Percentiles rank a stretch among this genome's conserved stretches.
Conservation (phyloP, 2,113 vertebrate species). For the Morone chrysops region DNA sequence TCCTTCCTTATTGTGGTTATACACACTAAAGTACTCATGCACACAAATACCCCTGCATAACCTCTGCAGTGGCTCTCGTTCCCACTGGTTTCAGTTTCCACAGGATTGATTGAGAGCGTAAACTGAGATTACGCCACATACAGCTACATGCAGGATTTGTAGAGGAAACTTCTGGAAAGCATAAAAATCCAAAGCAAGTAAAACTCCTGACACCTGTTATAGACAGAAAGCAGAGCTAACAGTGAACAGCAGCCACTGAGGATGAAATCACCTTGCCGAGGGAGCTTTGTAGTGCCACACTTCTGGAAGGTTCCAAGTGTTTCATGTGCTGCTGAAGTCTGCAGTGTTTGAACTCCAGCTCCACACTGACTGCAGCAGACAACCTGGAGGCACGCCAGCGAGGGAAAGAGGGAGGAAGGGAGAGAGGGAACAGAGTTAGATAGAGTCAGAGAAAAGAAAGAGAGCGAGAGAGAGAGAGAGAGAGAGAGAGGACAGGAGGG, state of each 20-base stretch:
- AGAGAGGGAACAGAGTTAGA: slow-evolving; percentile 50
- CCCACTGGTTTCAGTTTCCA: slow-evolving; percentile 47
- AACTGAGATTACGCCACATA: slow-evolving; percentile 36
- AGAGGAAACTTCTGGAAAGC: slow-evolving; percentile 49
- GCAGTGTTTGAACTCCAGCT: slow-evolving; percentile 74
- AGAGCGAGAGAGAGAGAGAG: not conserved
- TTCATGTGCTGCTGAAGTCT: slow-evolving; percentile 70
- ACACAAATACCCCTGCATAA: slow-evolving; percentile 35
- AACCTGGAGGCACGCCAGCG: slow-evolving; percentile 76
- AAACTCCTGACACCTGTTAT: slow-evolving; percentile 47
- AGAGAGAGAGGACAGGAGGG: slow-evolving; percentile 9
- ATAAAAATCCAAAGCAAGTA: not conserved
- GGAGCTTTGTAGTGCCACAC: slow-evolving; percentile 44
- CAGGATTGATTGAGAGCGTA: slow-evolving; percentile 32
- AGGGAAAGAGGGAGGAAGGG: slow-evolving; percentile 44
- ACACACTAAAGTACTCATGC: slow-evolving; percentile 13
- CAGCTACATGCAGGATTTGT: not conserved
- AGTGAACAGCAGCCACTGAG: slow-evolving; percentile 27
- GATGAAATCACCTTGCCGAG: slow-evolving; percentile 41
- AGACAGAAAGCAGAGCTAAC: not conserved
- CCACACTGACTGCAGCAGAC: slow-evolving; percentile 78
- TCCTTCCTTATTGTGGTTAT: slow-evolving; percentile 55
- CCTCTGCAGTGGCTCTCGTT: slow-evolving; percentile 31
- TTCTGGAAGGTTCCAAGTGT: slow-evolving; percentile 70
- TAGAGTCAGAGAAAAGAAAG: not conserved